A percentile compares a stretch with the other conserved stretches of the same genome.
Evolutionary conservation across 2,113 vertebrate genomes (phyloP).

Genomic region (Micronisus gabar): DNA sequence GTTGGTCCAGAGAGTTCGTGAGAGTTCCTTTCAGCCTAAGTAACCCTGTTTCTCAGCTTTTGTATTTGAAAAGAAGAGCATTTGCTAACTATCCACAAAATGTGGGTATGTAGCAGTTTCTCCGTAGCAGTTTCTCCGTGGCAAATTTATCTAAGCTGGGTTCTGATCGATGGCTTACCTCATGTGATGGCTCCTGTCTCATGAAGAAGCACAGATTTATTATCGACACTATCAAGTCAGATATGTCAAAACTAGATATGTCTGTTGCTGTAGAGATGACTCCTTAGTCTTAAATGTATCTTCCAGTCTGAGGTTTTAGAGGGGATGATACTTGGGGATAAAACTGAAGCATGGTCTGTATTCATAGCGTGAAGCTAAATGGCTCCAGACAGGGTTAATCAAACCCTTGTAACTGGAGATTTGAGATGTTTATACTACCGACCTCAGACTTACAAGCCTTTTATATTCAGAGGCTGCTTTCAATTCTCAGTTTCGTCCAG

Average conservation of each 20-base stretch:
- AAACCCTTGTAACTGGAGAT: not conserved
- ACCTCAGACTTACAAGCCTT: not conserved
- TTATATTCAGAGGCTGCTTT: constrained; percentile 3
- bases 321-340: not conserved
- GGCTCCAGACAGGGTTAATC: not conserved
- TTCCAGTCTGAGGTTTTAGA: not conserved
- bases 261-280: not conserved
- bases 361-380: not conserved
- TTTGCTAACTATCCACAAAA: not conserved
- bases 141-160: not conserved
- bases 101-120: not conserved
- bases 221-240: not conserved
- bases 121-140: not conserved
- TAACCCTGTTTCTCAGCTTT: not conserved
- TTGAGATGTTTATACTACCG: not conserved
- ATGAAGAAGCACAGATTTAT: not conserved
- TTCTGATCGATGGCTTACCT: not conserved
- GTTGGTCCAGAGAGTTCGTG: fast-evolving
- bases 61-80: not conserved
- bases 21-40: not conserved
- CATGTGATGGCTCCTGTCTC: not conserved
- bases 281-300: not conserved
- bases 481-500: not conserved
- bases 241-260: not conserved
- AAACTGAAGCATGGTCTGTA: not conserved